Percentiles rank a stretch among this genome's conserved stretches.
These are phyloP conservation scores for Biston stratarius DNA, from an alignment of 2,888 invertebrate genomes.

Conservation along the genomic window DNA sequence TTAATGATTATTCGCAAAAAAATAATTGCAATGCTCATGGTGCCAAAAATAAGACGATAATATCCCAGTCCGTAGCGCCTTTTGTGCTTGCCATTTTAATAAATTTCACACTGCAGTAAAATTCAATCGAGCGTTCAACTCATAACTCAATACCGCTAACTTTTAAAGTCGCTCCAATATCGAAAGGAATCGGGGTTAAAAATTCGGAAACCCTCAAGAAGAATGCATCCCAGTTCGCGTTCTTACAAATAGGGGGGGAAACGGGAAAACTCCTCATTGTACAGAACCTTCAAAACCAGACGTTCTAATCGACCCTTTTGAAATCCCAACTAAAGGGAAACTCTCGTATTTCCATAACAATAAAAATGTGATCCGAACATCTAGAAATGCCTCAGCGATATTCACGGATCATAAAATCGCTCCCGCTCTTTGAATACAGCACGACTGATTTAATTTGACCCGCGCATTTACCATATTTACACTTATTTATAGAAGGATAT, in stretches of 20 bases:
- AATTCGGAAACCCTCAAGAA: conserved; percentile 68
- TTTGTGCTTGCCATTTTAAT: conserved; percentile 29
- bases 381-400: conserved; percentile 85
- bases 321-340: conserved; percentile 86
- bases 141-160: conserved; percentile 74
- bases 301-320: conserved; percentile 86
- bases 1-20: too few species aligned
- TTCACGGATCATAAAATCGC: conserved; percentile 86
- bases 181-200: conserved; percentile 68
- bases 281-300: conserved; percentile 84
- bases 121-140: conserved; percentile 69
- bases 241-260: conserved; percentile 79
- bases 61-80: neutral
- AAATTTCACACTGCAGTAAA: conserved; percentile 50
- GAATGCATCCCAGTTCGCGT: conserved; percentile 68
- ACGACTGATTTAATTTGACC: conserved; percentile 77
- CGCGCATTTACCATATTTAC: conserved; percentile 54
- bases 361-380: conserved; percentile 86
- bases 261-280: conserved; percentile 73
- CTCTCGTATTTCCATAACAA: conserved; percentile 85
- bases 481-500: conserved; percentile 59
- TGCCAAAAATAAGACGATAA: conserved; percentile 6
- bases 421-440: conserved; percentile 72
- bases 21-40: neutral
- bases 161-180: conserved; percentile 69